Conservation (phyloP, 1,140 invertebrate species). For the Drosophila malerkotliana region DNA sequence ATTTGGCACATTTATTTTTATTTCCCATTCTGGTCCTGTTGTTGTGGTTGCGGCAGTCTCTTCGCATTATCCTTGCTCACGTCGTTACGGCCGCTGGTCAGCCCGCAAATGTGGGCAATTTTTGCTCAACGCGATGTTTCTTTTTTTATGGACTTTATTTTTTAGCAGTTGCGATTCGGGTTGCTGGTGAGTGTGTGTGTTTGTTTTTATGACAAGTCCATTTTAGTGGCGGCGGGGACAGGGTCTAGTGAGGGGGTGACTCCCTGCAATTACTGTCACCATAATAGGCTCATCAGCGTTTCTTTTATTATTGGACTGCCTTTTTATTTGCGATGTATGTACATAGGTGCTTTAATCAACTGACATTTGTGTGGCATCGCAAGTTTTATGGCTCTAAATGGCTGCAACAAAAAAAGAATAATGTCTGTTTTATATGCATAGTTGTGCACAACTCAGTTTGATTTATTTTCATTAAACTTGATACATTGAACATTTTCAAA, state of each 20-base stretch:
- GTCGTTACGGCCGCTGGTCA: conserved; percentile 63
- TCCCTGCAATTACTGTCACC: conserved; percentile 55
- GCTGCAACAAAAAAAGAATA: neutral
- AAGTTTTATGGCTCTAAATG: conserved; percentile 42
- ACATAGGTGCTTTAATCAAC: conserved; percentile 73
- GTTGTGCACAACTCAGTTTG: neutral
- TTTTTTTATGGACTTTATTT: conserved; percentile 76
- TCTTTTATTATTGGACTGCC: conserved; percentile 56
- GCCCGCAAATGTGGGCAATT: conserved; percentile 63
- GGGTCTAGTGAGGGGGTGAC: conserved; percentile 37
- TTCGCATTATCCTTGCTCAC: conserved; percentile 63
- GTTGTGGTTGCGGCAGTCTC: conserved; percentile 35
- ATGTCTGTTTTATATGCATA: too few relatives aligned
- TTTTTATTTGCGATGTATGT: conserved; percentile 57
- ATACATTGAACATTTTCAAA: neutral
- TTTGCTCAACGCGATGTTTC: conserved; percentile 47
- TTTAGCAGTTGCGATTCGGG: conserved; percentile 72
- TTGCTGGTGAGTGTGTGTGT: conserved; percentile 9
- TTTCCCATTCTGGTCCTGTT: conserved; percentile 50
- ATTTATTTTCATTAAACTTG: neutral
- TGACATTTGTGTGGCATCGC: conserved; percentile 50
- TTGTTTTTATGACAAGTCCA: conserved; percentile 33
- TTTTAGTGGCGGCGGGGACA: conserved; percentile 51
- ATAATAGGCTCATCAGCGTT: conserved; percentile 74
- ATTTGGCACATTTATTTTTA: conserved; percentile 83